Percentiles rank a stretch among this genome's conserved stretches.
phyloP scores from a whole-genome alignment of 2,888 invertebrate genomes.

The Escarpia spicata region DNA sequence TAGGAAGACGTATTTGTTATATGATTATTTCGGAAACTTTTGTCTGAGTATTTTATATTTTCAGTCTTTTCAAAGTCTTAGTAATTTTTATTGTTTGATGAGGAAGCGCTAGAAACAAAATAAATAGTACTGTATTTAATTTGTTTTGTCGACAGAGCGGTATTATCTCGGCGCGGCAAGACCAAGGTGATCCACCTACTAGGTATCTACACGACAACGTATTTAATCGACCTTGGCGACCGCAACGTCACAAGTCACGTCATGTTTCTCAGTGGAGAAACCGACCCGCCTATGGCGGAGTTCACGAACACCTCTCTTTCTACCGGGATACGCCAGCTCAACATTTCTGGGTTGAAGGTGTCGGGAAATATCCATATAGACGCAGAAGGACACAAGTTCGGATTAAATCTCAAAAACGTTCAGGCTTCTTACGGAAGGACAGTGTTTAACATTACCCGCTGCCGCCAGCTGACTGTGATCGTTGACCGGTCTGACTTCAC shows the following conservation, averaged over 20 bases:
- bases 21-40: too few relatives aligned
- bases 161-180: not conserved
- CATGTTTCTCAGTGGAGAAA: not conserved
- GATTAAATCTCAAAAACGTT: not conserved
- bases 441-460: not conserved
- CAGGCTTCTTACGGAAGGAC: not conserved
- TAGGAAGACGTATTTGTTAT: too few relatives aligned
- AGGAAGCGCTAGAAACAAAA: too few relatives aligned
- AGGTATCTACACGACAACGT: not conserved
- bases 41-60: too few relatives aligned
- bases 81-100: too few relatives aligned
- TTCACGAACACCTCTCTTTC: not conserved
- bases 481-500: not conserved
- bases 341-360: not conserved
- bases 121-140: not conserved
- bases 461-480: not conserved
- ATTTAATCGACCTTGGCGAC: not conserved
- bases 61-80: too few relatives aligned
- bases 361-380: not conserved
- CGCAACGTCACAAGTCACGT: not conserved
- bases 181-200: not conserved
- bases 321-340: not conserved
- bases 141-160: not conserved
- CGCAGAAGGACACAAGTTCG: not conserved
- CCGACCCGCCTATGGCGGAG: not conserved